Conservation (phyloP, 2,888 invertebrate species). For the Papilio elwesi region DNA sequence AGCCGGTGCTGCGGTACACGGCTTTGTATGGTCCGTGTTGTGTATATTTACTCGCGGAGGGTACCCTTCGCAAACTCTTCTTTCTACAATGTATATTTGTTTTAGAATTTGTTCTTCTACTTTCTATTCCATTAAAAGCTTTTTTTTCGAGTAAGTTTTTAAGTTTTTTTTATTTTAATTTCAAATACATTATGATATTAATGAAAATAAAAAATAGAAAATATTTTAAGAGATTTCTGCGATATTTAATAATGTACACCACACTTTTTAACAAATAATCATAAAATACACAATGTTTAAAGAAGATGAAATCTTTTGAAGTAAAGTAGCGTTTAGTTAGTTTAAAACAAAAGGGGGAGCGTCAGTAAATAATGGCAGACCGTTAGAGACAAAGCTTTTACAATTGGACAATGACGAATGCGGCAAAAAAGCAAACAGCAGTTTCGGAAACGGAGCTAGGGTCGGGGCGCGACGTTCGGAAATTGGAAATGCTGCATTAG, state of each 20-base stretch:
- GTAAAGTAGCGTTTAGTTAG: slow-evolving; percentile 38
- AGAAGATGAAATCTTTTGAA: slow-evolving; percentile 35
- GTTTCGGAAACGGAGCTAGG: slow-evolving; percentile 52
- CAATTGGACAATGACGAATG: slow-evolving; percentile 78
- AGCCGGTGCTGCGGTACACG: slow-evolving; percentile 47
- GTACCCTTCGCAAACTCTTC: slow-evolving; percentile 30
- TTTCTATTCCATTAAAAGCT: slow-evolving; percentile 6
- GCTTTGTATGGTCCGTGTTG: slow-evolving; percentile 49
- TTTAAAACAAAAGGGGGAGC: slow-evolving; percentile 43
- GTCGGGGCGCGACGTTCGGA: slow-evolving; percentile 63
- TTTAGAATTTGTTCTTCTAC: slow-evolving; percentile 18
- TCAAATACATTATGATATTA: background rate
- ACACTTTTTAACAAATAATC: slow-evolving; percentile 31
- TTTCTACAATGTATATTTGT: slow-evolving; percentile 24
- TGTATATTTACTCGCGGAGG: slow-evolving; percentile 44
- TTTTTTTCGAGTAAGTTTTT: background rate
- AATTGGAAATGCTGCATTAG: slow-evolving; percentile 80
- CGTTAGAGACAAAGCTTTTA: slow-evolving; percentile 63
- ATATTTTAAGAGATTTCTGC: background rate
- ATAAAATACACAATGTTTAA: slow-evolving; percentile 28
- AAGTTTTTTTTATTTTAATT: background rate
- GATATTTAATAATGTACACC: slow-evolving; percentile 6
- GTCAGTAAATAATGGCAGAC: slow-evolving; percentile 46
- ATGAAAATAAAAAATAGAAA: background rate
- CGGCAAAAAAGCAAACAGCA: slow-evolving; percentile 69